Evolutionary conservation across 2,888 invertebrate genomes (phyloP), one percentile per base, ranked within the genome.

Genomic region (Tinea trinotella): DNA sequence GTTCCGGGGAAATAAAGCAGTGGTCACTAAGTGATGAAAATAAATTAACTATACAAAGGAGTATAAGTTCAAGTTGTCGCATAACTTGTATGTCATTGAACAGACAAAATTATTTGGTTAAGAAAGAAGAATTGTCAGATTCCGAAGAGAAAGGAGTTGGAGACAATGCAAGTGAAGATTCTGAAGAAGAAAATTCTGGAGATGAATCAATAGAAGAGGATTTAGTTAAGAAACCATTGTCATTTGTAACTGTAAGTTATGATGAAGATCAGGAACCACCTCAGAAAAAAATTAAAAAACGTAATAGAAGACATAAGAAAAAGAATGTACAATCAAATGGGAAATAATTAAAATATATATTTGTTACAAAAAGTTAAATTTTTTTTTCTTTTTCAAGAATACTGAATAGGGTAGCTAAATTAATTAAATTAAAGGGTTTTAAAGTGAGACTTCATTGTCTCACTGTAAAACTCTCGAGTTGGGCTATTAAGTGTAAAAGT

Each of bases 1-100:
- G 95, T 76, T 88, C 90, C 57, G 96, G 96, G 0, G 90, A 91
- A 66, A 80, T 96, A 49, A 93, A 93, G 76, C 74, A 94, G 0
- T 96, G 93, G 93, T 82, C 69, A 36, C 65, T 74, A 15, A 60
- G 62, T 24, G 69, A 77, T 56, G 67, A 71, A 9, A 40, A 50
- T 3, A 71, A 67, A 46, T 63, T 90, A 64, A 64, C 74, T 63
- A 87, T 90, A 70, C 70, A 91, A 58, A 87, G 89, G 35, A 84
- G 82, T 55, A 76, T 85, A n/a, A 90, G 89, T 68, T 89, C 90
- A 50, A 90, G 89, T 3, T 92, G 92, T 67, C 87, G 95, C 64
- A 89, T 94, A 10, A 93, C 93, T 12, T 93, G 93, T 66, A 71
- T 94, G 53, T 80, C 89, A 54, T 71, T 93, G 22, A 81, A 90